Conservation (phyloP, 2,797 vertebrate species). For the Acanthiza pusilla region DNA sequence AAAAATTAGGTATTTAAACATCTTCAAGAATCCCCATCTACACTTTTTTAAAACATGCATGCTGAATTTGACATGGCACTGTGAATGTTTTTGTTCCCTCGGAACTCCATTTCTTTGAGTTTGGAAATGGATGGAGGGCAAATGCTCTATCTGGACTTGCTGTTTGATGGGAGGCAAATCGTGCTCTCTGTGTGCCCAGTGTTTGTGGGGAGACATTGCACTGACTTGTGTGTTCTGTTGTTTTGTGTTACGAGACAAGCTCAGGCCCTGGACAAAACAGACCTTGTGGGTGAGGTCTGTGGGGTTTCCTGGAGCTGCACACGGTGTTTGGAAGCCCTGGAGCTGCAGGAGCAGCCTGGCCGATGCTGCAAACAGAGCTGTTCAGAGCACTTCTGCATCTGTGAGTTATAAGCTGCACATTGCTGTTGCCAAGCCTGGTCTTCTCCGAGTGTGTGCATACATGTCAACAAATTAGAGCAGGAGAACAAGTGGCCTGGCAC, state of each 20-base stretch:
- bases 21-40: neutral
- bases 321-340: neutral
- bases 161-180: neutral
- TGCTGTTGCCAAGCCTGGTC: neutral
- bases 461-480: neutral
- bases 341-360: neutral
- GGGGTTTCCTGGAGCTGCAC: neutral
- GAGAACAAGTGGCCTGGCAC: neutral
- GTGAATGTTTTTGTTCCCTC: rapidly evolving
- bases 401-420: neutral
- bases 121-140: neutral
- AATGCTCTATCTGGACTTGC: neutral
- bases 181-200: rapidly evolving
- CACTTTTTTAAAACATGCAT: rapidly evolving
- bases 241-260: neutral
- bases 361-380: neutral
- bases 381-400: neutral
- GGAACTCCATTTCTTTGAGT: neutral
- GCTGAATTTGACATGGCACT: neutral
- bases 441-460: neutral
- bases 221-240: neutral
- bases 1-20: neutral
- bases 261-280: neutral
- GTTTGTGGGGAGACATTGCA: neutral
- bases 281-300: neutral